A percentile compares a stretch with the other conserved stretches of the same genome.
Conservation (phyloP, 53 echinoderm and acorn worm genomes). For the Stichopus horrens region DNA sequence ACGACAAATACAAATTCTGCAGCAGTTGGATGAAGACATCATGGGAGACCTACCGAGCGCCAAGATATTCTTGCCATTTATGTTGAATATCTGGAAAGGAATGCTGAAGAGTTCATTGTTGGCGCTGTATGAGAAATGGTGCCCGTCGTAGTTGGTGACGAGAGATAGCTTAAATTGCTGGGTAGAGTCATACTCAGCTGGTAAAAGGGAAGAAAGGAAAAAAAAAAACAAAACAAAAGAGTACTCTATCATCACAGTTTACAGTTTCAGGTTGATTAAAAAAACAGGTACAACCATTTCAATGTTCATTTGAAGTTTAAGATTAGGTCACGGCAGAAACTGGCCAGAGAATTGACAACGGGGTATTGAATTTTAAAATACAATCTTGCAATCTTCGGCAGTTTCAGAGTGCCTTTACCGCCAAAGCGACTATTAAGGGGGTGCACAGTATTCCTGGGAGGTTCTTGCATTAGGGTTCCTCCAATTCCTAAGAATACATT, state of each 20-base stretch:
- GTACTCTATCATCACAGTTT: not conserved
- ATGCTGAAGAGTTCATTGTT: constrained; percentile 48
- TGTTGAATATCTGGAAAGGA: constrained; percentile 35
- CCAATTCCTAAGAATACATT: too few species aligned
- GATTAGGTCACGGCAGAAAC: too few species aligned
- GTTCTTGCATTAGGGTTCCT: too few species aligned
- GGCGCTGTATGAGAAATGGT: not conserved
- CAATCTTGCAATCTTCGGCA: too few species aligned
- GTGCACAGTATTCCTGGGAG: too few species aligned
- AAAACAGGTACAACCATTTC: not conserved
- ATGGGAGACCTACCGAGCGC: not conserved
- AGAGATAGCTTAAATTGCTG: constrained; percentile 38
- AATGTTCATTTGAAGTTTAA: too few species aligned
- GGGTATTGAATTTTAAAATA: too few species aligned
- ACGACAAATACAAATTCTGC: too few species aligned
- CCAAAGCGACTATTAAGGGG: too few species aligned
- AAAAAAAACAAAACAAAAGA: not conserved
- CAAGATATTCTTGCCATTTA: constrained; percentile 32
- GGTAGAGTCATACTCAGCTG: constrained; percentile 10
- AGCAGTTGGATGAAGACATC: too few species aligned
- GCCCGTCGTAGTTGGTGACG: constrained; percentile 37
- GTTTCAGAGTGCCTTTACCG: too few species aligned
- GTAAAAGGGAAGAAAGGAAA: not conserved
- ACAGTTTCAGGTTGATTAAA: not conserved
- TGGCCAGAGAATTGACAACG: too few species aligned